Evolutionary conservation across 2,797 vertebrate genomes (phyloP), one percentile per base, ranked within the genome.

Genomic region (Otolemur crassicaudatus): DNA sequence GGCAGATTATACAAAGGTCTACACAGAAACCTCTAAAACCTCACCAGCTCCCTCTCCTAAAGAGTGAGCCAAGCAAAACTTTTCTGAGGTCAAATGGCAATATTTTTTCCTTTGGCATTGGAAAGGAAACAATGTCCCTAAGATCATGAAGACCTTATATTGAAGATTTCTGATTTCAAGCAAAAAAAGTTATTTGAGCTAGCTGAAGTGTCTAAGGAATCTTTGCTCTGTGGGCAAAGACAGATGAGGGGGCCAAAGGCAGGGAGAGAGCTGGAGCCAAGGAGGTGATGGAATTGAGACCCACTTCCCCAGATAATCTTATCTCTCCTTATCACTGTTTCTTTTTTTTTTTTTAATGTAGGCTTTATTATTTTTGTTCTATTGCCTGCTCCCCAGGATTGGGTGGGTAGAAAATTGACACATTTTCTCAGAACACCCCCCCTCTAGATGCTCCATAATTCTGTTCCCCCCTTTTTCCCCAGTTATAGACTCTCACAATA

Each of bases 41-140:
- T 4, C 43, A 17, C 25, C 22, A 1, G 3, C n/a, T 90, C 29
- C n/a, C 3, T 31, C 77, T 40, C 70, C 6, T 61, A 23, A 1
- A 0, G 0, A 60, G 16, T 34, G 40, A 87, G 9, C 14, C 7
- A 43, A 65, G 29, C 5, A 5, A 31, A 2, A 2, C 37, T 58
- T 3, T 25, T 29, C 73, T 49, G 17, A 81, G 16, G 29, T 83
- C 49, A 72, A 34, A 82, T n/a, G 29, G 31, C 53, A 73, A 14
- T 2, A 11, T 67, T 23, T 16, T 80, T 87, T 85, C 65, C 49
- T 75, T 87, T 60, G 65, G 56, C 37, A 20, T 12, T 72, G 6
- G 37, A 11, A 49, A 75, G 16, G 37, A 34, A 83, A 72, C 37
- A 29, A 2, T 53, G 25, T 65, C 34, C 63, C 49, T 83, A 31